Evolutionary conservation across 1,140 invertebrate genomes (phyloP).

Genomic region (Octopus sinensis): DNA sequence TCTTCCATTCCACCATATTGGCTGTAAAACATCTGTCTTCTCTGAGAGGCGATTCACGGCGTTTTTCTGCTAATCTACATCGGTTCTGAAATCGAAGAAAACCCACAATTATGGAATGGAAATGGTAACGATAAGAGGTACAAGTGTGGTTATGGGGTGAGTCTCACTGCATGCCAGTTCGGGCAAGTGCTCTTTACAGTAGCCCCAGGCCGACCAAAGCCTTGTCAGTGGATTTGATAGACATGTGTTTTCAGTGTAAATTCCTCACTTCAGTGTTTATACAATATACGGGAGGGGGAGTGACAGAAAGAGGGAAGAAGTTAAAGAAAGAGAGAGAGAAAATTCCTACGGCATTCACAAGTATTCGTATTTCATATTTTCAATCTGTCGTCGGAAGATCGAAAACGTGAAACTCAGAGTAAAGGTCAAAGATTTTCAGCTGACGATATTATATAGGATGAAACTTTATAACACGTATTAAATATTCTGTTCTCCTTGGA

Average conservation of each 20-base stretch:
- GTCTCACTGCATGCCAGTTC: too few species aligned
- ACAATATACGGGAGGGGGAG: slow-evolving; percentile 12
- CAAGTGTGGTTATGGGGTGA: too few species aligned
- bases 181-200: too few species aligned
- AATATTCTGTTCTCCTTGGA: too few species aligned
- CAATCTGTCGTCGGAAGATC: too few species aligned
- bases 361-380: too few species aligned
- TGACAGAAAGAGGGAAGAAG: not conserved
- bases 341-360: not conserved
- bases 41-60: slow-evolving; percentile 25
- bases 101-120: not conserved
- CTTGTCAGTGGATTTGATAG: not conserved
- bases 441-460: too few species aligned
- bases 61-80: slow-evolving; percentile 28
- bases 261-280: not conserved
- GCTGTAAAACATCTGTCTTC: slow-evolving; percentile 23
- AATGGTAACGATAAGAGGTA: not conserved
- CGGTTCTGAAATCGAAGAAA: slow-evolving; percentile 19
- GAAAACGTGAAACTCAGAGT: too few species aligned
- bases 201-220: not conserved
- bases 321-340: not conserved
- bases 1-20: slow-evolving; percentile 5
- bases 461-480: too few species aligned
- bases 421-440: too few species aligned
- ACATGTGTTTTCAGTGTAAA: not conserved